A percentile compares a stretch with the other conserved stretches of the same genome.
These are phyloP conservation scores for Graptemys geographica DNA, from an alignment of 2,797 vertebrate species.

Conservation along the genomic window DNA sequence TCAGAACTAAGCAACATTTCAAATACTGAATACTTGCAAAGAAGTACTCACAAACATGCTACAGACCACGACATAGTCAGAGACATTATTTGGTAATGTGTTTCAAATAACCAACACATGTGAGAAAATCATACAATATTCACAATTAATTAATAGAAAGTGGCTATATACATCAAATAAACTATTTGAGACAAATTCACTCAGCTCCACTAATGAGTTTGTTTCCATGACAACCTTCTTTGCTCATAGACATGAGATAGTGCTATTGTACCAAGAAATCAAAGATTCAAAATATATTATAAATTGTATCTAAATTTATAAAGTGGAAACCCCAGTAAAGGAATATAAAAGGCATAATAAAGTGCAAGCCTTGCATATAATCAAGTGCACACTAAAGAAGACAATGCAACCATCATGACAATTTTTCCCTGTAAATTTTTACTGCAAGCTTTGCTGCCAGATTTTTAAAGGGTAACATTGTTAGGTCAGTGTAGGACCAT, in stretches of 20 bases:
- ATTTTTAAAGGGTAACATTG: neutral
- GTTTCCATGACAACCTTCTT: slow-evolving; percentile 71
- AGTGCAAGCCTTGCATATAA: neutral
- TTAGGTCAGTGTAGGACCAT: neutral
- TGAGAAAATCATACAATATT: neutral
- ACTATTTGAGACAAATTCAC: slow-evolving; percentile 49
- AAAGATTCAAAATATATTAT: slow-evolving; percentile 36
- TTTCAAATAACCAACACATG: slow-evolving; percentile 23
- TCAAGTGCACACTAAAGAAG: neutral
- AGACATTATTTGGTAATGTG: slow-evolving; percentile 42
- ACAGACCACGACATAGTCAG: neutral
- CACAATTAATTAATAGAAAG: slow-evolving; percentile 36
- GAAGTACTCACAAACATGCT: neutral
- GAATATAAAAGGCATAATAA: neutral
- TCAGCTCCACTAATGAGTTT: slow-evolving; percentile 32
- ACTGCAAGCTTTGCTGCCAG: neutral
- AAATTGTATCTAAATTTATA: slow-evolving; percentile 25
- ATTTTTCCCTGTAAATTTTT: neutral
- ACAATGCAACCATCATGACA: neutral
- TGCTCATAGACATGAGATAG: slow-evolving; percentile 36
- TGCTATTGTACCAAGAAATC: slow-evolving; percentile 39
- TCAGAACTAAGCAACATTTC: neutral
- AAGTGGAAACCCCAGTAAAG: neutral
- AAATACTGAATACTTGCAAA: neutral
- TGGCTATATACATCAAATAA: slow-evolving; percentile 38